Percentiles rank a stretch among this genome's conserved stretches.
These are phyloP conservation scores for Centrocercus urophasianus DNA, from an alignment of 2,113 vertebrate genomes.

Conservation along the genomic window DNA sequence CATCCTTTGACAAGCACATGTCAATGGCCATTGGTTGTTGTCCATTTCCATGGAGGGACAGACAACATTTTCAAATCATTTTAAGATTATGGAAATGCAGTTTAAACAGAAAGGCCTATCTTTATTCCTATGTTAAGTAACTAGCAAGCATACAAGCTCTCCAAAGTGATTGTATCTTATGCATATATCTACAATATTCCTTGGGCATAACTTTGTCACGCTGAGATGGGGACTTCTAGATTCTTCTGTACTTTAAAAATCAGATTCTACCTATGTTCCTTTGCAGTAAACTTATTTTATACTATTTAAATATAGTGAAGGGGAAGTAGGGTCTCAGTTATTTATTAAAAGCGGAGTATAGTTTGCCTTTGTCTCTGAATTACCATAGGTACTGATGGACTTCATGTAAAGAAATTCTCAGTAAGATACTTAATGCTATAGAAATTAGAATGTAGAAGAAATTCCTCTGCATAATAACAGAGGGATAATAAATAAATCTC, in stretches of 20 bases:
- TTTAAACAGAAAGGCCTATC: background rate
- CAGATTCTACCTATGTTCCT: background rate
- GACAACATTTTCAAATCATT: background rate
- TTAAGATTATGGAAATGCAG: background rate
- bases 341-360: background rate
- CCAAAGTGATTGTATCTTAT: background rate
- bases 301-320: background rate
- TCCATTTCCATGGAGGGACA: background rate
- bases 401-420: background rate
- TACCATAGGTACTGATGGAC: background rate
- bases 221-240: background rate
- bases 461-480: background rate
- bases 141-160: background rate
- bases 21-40: background rate
- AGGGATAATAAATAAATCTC: background rate
- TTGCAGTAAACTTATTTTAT: background rate
- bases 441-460: background rate
- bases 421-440: background rate
- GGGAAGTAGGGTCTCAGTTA: background rate
- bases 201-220: background rate
- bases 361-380: background rate
- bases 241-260: background rate
- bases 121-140: background rate
- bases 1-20: background rate
- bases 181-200: background rate